Evolutionary conservation across 2,113 vertebrate genomes (phyloP).

Genomic region (Chelonoidis abingdonii): DNA sequence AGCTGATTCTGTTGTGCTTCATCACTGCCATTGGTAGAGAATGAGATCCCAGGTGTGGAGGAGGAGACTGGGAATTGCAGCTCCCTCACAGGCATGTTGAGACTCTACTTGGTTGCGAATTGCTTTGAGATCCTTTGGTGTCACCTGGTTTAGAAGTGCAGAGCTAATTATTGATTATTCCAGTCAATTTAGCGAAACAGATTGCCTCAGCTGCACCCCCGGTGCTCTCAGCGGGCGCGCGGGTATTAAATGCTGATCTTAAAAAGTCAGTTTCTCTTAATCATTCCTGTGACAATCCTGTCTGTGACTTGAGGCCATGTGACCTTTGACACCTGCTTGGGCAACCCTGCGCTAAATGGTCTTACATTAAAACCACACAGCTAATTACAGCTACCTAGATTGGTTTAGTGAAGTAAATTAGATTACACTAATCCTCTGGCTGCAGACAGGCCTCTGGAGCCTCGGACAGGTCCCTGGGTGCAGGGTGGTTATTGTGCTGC

Average conservation of each 20-base stretch:
- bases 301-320: fast-evolving
- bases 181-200: background rate
- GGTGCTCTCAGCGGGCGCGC: background rate
- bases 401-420: slow-evolving; percentile 59
- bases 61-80: background rate
- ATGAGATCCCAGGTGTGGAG: background rate
- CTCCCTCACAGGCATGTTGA: fast-evolving
- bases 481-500: background rate
- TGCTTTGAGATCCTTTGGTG: background rate
- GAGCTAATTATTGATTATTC: background rate
- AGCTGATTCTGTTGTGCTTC: background rate
- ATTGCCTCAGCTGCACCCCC: fast-evolving
- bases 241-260: background rate
- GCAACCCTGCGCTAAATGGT: background rate
- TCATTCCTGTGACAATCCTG: background rate
- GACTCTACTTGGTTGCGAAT: background rate
- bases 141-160: background rate
- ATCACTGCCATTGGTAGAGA: background rate
- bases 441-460: slow-evolving; percentile 18
- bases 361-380: slow-evolving; percentile 38
- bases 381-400: slow-evolving; percentile 37
- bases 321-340: background rate
- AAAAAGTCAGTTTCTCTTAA: background rate
- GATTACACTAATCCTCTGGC: slow-evolving; percentile 57
- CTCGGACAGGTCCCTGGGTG: background rate